Evolutionary conservation across 2,113 vertebrate species (phyloP).

Genomic region (Nymphicus hollandicus): DNA sequence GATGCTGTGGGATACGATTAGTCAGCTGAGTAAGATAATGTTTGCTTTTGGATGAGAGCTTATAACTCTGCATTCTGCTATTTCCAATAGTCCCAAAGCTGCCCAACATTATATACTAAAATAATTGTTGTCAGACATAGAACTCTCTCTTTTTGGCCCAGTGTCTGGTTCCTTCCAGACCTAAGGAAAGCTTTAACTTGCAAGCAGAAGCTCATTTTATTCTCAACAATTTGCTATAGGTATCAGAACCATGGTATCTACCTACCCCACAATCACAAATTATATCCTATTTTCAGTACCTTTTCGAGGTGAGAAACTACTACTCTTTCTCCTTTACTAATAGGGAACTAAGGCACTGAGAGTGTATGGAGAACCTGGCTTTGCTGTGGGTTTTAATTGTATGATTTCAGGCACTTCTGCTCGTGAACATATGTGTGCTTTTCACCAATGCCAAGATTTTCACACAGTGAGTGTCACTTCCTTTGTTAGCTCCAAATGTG

Average conservation of each 20-base stretch:
- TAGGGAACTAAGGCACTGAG: not conserved
- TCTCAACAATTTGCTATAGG: not conserved
- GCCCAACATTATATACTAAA: not conserved
- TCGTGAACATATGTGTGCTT: slow-evolving; percentile 16
- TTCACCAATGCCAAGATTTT: slow-evolving; percentile 40
- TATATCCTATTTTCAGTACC: not conserved
- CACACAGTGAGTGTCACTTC: slow-evolving; percentile 40
- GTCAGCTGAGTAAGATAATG: not conserved
- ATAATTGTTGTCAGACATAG: not conserved
- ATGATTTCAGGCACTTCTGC: slow-evolving; percentile 20
- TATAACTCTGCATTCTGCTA: not conserved
- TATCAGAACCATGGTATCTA: not conserved
- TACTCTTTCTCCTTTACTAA: not conserved
- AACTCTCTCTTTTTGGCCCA: not conserved
- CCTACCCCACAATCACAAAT: not conserved
- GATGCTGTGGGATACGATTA: not conserved
- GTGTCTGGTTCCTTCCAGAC: not conserved
- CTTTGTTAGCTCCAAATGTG: slow-evolving; percentile 57
- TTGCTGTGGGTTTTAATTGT: not conserved
- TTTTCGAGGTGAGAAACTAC: not conserved
- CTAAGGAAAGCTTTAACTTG: not conserved
- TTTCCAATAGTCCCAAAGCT: not conserved
- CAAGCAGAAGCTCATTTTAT: not conserved
- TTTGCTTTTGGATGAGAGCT: not conserved
- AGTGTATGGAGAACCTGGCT: not conserved